Conservation (phyloP, 2,113 vertebrate genomes). For the Ailurus styani region DNA sequence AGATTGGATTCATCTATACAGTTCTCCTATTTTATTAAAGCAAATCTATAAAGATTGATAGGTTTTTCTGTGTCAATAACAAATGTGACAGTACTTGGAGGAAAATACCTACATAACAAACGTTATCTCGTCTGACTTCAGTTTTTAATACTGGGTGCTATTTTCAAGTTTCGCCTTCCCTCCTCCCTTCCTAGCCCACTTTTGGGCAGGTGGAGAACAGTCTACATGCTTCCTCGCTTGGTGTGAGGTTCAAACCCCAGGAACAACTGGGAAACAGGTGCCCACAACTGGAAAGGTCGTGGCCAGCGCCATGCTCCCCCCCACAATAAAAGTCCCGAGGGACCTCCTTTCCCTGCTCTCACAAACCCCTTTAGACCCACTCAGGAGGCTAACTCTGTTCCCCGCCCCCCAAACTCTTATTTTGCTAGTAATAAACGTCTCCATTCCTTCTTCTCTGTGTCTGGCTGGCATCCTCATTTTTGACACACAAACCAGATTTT, state of each 20-base stretch:
- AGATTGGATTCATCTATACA: neutral
- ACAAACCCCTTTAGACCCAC: neutral
- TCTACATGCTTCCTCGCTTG: neutral
- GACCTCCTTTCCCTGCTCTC: neutral
- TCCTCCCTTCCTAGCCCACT: neutral
- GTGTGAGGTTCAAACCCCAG: neutral
- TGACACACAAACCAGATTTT: neutral
- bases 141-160: neutral
- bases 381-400: neutral
- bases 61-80: neutral
- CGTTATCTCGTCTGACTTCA: neutral
- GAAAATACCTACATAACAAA: neutral
- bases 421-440: neutral
- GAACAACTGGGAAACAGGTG: neutral
- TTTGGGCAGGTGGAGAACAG: neutral
- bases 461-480: neutral
- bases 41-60: neutral
- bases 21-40: slow-evolving; percentile 5
- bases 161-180: neutral
- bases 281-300: neutral
- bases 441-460: neutral
- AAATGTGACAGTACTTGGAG: neutral
- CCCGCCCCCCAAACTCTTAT: neutral
- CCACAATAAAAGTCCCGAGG: neutral
- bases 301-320: fast-evolving